These are phyloP conservation scores for Catharus bicknelli DNA, from an alignment of 2,113 vertebrate genomes.

Conservation along the genomic window DNA sequence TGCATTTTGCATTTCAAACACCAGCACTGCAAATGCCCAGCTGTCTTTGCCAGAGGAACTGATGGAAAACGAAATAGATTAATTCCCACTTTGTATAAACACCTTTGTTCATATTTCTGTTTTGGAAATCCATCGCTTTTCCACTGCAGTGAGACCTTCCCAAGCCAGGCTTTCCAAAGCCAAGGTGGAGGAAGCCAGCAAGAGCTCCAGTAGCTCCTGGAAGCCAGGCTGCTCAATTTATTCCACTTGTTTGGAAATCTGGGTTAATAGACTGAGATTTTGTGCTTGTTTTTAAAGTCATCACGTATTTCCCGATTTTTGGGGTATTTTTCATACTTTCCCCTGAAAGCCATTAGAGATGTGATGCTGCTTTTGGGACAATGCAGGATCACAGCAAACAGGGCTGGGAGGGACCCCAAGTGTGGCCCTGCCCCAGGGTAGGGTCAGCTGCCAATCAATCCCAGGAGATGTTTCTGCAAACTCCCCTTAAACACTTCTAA, in stretches of 20 bases:
- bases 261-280: background rate
- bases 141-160: background rate
- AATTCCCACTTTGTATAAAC: background rate
- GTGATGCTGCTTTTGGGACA: background rate
- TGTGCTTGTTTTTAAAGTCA: background rate
- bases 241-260: background rate
- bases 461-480: background rate
- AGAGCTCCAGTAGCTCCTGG: background rate
- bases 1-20: constrained; percentile 41
- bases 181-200: background rate
- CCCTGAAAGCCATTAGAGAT: background rate
- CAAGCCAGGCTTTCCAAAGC: background rate
- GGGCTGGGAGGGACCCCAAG: background rate
- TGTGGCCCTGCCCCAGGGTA: background rate
- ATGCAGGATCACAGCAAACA: background rate
- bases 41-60: constrained; percentile 30
- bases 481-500: background rate
- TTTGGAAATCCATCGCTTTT: background rate
- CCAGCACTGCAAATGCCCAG: constrained; percentile 17
- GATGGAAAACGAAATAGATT: background rate
- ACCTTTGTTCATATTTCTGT: background rate
- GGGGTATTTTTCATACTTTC: background rate
- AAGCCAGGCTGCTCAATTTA: background rate
- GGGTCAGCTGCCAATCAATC: background rate
- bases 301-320: background rate